phyloP scores from a whole-genome alignment of 1,140 invertebrate genomes.

The Lordiphosa stackelbergi region DNA sequence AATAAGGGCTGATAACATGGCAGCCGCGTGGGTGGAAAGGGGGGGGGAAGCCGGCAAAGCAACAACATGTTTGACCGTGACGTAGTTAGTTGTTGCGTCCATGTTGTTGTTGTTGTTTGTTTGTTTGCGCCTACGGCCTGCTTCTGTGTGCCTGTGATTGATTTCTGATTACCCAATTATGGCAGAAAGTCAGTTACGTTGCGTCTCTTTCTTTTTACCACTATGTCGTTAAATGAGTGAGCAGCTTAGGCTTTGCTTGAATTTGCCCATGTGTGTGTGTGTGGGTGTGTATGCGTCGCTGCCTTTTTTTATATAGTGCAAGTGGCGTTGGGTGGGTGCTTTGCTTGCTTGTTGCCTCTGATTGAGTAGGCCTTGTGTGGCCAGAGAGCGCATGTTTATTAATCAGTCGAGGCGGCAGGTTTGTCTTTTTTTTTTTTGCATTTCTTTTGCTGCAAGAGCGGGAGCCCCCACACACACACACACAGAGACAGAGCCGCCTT shows the following conservation, averaged over 20 bases:
- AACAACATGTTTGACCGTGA: constrained; percentile 47
- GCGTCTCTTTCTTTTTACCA: constrained; percentile 14
- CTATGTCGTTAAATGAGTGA: constrained; percentile 24
- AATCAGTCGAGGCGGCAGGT: constrained; percentile 57
- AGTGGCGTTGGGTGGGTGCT: constrained; percentile 14
- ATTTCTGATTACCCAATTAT: constrained; percentile 46
- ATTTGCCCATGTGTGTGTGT: constrained; percentile 27
- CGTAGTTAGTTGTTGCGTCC: constrained; percentile 55
- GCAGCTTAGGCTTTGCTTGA: constrained; percentile 44
- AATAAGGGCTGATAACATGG: constrained; percentile 51
- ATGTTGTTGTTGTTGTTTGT: constrained; percentile 3
- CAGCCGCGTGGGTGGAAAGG: constrained; percentile 16
- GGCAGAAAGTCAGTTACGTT: constrained; percentile 27
- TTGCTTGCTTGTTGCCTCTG: constrained; percentile 33
- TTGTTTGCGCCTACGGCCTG: neutral
- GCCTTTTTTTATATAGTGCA: constrained; percentile 11
- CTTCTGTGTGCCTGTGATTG: constrained; percentile 15
- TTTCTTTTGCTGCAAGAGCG: constrained; percentile 40
- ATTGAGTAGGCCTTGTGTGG: constrained; percentile 61
- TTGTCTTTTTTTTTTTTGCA: constrained; percentile 56
- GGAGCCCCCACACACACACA: constrained; percentile 6
- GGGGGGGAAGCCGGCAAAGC: constrained; percentile 43
- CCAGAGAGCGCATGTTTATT: constrained; percentile 71
- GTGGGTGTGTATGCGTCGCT: constrained; percentile 31
- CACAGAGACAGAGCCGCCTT: too few relatives aligned